phyloP scores from a whole-genome alignment of 2,888 invertebrate species.

The Drosophila lutescens region DNA sequence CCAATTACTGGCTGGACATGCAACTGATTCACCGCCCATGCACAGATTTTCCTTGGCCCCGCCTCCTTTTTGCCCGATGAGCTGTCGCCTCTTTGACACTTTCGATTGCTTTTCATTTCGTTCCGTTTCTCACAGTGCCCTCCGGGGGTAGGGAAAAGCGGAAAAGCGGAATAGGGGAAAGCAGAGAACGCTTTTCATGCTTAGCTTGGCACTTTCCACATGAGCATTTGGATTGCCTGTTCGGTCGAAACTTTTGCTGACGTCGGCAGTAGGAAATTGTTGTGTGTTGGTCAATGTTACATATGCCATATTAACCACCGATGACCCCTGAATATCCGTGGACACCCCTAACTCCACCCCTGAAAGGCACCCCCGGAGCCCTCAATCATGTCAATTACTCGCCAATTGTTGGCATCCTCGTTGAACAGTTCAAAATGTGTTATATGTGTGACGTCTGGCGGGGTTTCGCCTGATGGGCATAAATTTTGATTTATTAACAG shows the following conservation, averaged over 20 bases:
- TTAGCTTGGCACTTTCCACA: conserved; percentile 61
- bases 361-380: background rate
- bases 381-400: conserved; percentile 55
- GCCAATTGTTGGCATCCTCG: conserved; percentile 45
- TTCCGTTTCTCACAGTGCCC: conserved; percentile 26
- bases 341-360: background rate
- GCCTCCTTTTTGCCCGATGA: background rate
- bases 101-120: conserved; percentile 36
- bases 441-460: conserved; percentile 53
- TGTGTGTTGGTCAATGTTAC: conserved; percentile 40
- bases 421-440: conserved; percentile 58
- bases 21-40: background rate
- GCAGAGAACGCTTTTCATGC: conserved; percentile 46
- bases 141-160: background rate
- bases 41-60: background rate
- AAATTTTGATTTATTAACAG: conserved; percentile 66
- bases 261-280: conserved; percentile 49
- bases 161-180: too few relatives aligned
- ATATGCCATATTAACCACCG: conserved; percentile 62
- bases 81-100: conserved; percentile 34
- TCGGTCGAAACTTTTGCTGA: conserved; percentile 61
- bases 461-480: conserved; percentile 54
- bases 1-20: conserved; percentile 26
- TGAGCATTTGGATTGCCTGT: conserved; percentile 23
- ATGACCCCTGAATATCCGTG: background rate